Evolutionary conservation across 2,888 invertebrate genomes (phyloP).

Genomic region (Ophion slaviceki): DNA sequence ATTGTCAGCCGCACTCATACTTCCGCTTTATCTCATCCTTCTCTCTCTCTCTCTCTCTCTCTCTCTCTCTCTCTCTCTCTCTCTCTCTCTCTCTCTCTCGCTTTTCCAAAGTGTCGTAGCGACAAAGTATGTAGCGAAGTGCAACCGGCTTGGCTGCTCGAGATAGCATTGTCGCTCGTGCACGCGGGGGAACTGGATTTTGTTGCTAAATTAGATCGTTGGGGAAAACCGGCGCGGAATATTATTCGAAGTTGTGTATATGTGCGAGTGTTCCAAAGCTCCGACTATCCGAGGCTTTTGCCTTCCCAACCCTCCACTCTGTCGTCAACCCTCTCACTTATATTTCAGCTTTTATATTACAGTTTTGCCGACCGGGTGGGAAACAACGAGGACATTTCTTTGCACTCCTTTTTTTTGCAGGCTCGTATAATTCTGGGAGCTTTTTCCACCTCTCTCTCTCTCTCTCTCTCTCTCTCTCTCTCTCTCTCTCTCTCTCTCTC

Average conservation of each 20-base stretch:
- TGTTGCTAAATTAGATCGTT: constrained; percentile 70
- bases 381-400: constrained; percentile 53
- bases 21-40: constrained; percentile 25
- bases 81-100: constrained; percentile 20
- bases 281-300: constrained; percentile 28
- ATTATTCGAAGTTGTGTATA: constrained; percentile 60
- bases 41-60: constrained; percentile 32
- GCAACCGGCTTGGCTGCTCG: constrained; percentile 60
- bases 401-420: constrained; percentile 30
- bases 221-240: constrained; percentile 62
- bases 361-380: constrained; percentile 53
- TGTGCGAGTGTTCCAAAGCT: constrained; percentile 25
- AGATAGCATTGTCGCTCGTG: constrained; percentile 67
- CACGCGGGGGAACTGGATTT: constrained; percentile 58
- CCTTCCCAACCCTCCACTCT: constrained; percentile 2
- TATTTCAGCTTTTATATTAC: constrained; percentile 42
- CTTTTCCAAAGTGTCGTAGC: constrained; percentile 7
- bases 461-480: too few species aligned
- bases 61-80: constrained; percentile 29
- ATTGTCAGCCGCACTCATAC: constrained; percentile 49
- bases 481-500: too few species aligned
- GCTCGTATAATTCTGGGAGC: constrained; percentile 23
- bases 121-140: constrained; percentile 28
- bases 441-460: neutral
- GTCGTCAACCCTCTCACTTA: constrained; percentile 11